Evolutionary conservation across 2,797 vertebrate species (phyloP), one percentile per base, ranked within the genome.

Genomic region (Sphaeramia orbicularis): DNA sequence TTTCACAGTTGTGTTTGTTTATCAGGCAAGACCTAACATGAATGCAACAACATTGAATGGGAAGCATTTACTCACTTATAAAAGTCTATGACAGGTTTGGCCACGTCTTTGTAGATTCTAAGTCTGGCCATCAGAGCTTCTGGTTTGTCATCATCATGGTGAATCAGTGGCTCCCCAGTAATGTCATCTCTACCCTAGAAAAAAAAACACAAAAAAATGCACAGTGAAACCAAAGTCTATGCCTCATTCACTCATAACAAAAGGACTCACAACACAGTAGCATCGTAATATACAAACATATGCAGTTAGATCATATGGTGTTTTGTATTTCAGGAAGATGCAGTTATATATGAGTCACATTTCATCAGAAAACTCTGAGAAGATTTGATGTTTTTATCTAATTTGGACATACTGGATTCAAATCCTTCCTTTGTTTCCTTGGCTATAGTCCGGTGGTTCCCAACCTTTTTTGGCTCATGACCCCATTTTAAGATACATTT

Each of bases 81-180:
- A 30, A 98, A 68, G 61, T 98, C 94, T 3, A 97, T 97, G 49
- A 99, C 95, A 0, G 97, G 97, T 70, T 99, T 99, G 24, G 96
- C 96, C 43, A 96, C 93, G 4, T 98, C 97, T 82, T 98, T 98
- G 93, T 99, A 99, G 80, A 96, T 96, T 65, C 96, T 93, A 72
- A 99, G 94, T 76, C 94, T 91, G 71, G 95, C 88, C 53, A 95
- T 94, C 51, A 99, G 92, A 0, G 95, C 96, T 80, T 97, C 96
- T 0, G 96, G 95, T 77, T 94, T 95, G 91, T 99, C 97, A 0
- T 96, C 96, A n/a, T 97, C 95, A 0, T 94, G 94, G 81, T 97
- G 96, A 76, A 97, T 93, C 80, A 99, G 86, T 0, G 95, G 94
- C 75, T 99, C 97, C 0, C 96, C 95, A 0, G 94, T 98, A 90